These are phyloP conservation scores for Strix uralensis DNA, from an alignment of 2,113 vertebrate genomes.

Conservation along the genomic window DNA sequence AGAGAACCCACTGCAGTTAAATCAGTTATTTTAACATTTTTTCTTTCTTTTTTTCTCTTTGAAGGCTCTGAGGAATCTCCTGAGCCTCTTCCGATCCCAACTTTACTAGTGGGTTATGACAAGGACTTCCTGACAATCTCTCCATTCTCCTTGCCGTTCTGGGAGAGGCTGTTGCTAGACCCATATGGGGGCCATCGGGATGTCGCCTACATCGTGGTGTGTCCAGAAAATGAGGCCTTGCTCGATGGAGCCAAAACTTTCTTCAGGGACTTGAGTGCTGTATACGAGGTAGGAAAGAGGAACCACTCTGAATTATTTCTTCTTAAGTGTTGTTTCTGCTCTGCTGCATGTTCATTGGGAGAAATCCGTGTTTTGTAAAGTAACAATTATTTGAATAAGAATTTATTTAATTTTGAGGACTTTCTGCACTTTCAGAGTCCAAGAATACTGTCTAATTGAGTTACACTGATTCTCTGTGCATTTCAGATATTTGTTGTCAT, in stretches of 20 bases:
- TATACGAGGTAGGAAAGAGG: constrained; percentile 87
- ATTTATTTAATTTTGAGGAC: background rate
- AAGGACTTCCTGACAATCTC: constrained; percentile 95
- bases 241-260: constrained; percentile 90
- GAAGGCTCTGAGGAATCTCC: constrained; percentile 95
- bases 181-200: constrained; percentile 94
- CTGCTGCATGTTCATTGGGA: background rate
- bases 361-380: background rate
- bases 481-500: background rate
- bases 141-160: constrained; percentile 93
- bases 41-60: background rate
- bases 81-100: constrained; percentile 92
- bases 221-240: constrained; percentile 92
- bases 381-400: background rate
- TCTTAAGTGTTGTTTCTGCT: background rate
- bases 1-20: background rate
- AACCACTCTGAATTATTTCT: background rate
- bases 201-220: constrained; percentile 94
- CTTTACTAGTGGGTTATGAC: constrained; percentile 94
- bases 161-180: constrained; percentile 95
- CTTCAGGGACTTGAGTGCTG: constrained; percentile 96
- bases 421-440: background rate
- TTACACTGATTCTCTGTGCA: background rate
- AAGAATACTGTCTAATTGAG: background rate
- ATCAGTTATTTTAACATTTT: background rate